Percentiles rank a stretch among this genome's conserved stretches.
phyloP scores from a whole-genome alignment of 2,113 vertebrate genomes.

The Gnathonemus echidnorhynchus region DNA sequence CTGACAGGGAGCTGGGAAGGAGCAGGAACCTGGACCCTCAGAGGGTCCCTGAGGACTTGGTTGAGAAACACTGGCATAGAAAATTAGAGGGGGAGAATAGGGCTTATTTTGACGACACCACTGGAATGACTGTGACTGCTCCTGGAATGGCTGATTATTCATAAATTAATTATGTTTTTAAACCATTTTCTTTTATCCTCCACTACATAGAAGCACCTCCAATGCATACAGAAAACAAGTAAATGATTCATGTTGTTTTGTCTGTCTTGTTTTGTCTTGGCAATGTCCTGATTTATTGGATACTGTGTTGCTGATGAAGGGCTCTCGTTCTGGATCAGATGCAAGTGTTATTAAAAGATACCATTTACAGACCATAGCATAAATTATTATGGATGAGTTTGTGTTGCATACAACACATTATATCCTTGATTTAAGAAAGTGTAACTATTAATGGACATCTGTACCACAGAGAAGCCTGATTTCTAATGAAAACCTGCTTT shows the following conservation, averaged over 20 bases:
- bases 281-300: not conserved
- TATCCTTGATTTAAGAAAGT: not conserved
- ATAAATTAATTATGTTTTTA: not conserved
- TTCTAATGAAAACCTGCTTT: not conserved
- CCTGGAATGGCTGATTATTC: not conserved
- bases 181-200: not conserved
- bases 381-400: not conserved
- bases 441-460: not conserved
- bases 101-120: not conserved
- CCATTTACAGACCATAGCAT: not conserved
- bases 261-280: not conserved
- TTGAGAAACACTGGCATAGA: not conserved
- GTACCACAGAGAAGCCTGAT: not conserved
- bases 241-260: not conserved
- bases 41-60: not conserved
- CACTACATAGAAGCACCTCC: not conserved
- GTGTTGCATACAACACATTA: not conserved
- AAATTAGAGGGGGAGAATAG: not conserved
- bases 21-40: not conserved
- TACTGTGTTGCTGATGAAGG: not conserved
- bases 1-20: not conserved
- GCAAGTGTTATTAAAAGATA: not conserved
- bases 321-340: not conserved
- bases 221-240: not conserved
- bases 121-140: not conserved